Percentiles rank a stretch among this genome's conserved stretches.
Conservation (phyloP, 2,797 vertebrate species). For the Lerista edwardsae region DNA sequence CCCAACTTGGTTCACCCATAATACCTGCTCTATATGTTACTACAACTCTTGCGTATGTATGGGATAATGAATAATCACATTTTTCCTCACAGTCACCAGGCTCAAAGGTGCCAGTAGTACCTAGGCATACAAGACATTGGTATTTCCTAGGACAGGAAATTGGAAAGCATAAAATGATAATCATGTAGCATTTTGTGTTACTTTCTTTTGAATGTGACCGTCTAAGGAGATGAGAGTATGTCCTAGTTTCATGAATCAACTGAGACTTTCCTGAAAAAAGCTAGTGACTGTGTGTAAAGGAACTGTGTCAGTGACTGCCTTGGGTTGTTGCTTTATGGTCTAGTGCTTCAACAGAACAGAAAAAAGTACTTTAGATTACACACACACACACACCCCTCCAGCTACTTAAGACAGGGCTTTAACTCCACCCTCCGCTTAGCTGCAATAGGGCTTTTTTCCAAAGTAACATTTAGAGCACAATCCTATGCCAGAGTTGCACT, state of each 20-base stretch:
- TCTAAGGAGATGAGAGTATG: not conserved
- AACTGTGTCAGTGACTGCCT: not conserved
- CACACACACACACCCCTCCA: too few species aligned
- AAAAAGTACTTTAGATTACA: not conserved
- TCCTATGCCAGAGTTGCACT: too few species aligned
- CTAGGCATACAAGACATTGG: not conserved
- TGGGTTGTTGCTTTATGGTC: not conserved
- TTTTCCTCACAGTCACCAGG: not conserved
- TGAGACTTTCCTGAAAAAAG: not conserved
- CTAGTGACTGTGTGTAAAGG: not conserved
- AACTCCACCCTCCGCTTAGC: too few species aligned
- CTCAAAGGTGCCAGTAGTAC: not conserved
- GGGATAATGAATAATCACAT: too few species aligned
- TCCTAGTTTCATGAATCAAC: not conserved
- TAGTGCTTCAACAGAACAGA: not conserved
- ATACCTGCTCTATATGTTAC: too few species aligned
- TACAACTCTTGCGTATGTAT: too few species aligned
- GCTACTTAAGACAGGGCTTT: not conserved
- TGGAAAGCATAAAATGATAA: not conserved
- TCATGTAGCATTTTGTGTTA: not conserved
- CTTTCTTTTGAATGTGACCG: slow-evolving; percentile 5
- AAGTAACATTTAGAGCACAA: too few species aligned
- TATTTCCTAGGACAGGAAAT: not conserved
- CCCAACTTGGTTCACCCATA: too few species aligned
- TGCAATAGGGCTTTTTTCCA: too few species aligned